Evolutionary conservation across 2,113 vertebrate genomes (phyloP).

Genomic region (Siphamia tubifer): DNA sequence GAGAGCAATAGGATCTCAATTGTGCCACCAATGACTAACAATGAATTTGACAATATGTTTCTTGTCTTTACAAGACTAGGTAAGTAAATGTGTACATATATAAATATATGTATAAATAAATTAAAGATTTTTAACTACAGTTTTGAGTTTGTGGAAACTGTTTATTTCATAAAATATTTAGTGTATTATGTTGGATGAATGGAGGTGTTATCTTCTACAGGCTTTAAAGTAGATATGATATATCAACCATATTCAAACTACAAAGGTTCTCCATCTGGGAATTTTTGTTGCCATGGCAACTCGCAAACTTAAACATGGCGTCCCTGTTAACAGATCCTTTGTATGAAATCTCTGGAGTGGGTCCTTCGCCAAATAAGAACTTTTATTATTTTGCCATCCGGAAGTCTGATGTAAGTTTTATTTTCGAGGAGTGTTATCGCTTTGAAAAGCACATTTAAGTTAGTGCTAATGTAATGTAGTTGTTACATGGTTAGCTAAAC

Average conservation of each 20-base stretch:
- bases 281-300: slow-evolving; percentile 71
- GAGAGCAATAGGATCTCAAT: slow-evolving; percentile 16
- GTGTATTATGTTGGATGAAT: no score
- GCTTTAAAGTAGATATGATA: no score
- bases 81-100: slow-evolving; percentile 81
- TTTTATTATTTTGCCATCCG: slow-evolving; percentile 78
- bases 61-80: slow-evolving; percentile 70
- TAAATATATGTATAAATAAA: slow-evolving; percentile 85
- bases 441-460: not conserved
- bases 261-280: not conserved
- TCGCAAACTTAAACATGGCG: slow-evolving; percentile 31
- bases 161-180: not conserved
- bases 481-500: no score
- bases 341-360: slow-evolving; percentile 74
- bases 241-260: no score
- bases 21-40: slow-evolving; percentile 65
- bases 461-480: no score
- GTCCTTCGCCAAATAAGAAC: slow-evolving; percentile 76
- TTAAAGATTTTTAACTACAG: slow-evolving; percentile 84
- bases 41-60: slow-evolving; percentile 65
- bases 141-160: not conserved
- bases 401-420: slow-evolving; percentile 73
- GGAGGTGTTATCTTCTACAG: no score
- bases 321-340: slow-evolving; percentile 71
- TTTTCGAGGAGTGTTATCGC: no score